phyloP scores from a whole-genome alignment of 2,113 vertebrate species.

The Ardeotis arabs region DNA sequence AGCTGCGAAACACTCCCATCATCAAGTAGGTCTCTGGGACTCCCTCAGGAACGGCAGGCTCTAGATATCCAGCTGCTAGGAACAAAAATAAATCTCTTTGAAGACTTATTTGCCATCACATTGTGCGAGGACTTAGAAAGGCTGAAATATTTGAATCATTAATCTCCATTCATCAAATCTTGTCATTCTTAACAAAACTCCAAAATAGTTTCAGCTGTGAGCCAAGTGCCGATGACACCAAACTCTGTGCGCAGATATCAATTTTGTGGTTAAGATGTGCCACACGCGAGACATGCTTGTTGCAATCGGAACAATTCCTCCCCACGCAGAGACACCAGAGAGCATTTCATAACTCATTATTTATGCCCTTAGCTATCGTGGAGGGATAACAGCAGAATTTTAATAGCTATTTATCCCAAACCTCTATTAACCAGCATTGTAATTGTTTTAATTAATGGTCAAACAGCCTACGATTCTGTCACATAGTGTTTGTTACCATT shows the following conservation, averaged over 20 bases:
- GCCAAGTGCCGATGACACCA: not conserved
- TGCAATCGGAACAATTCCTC: not conserved
- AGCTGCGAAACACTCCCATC: slow-evolving; percentile 57
- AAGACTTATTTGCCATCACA: slow-evolving; percentile 48
- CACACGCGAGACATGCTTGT: not conserved
- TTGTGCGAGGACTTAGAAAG: slow-evolving; percentile 43
- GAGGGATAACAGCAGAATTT: not conserved
- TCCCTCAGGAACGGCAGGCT: slow-evolving; percentile 24
- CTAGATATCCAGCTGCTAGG: slow-evolving; percentile 53
- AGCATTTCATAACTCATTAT: not conserved
- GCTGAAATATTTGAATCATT: slow-evolving; percentile 52
- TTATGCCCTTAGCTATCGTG: not conserved
- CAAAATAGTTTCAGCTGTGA: slow-evolving; percentile 61
- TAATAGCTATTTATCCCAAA: not conserved
- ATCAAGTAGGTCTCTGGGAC: slow-evolving; percentile 6
- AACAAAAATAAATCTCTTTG: slow-evolving; percentile 69
- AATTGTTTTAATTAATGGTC: not conserved
- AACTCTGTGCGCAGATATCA: not conserved
- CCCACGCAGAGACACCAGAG: not conserved
- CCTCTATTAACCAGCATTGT: not conserved
- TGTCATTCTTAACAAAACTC: slow-evolving; percentile 13
- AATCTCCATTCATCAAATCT: slow-evolving; percentile 65
- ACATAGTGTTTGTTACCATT: not conserved
- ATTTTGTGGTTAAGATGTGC: not conserved
- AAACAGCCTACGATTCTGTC: not conserved